Conservation (phyloP, 2,797 vertebrate species). For the Oreochromis grahami region DNA sequence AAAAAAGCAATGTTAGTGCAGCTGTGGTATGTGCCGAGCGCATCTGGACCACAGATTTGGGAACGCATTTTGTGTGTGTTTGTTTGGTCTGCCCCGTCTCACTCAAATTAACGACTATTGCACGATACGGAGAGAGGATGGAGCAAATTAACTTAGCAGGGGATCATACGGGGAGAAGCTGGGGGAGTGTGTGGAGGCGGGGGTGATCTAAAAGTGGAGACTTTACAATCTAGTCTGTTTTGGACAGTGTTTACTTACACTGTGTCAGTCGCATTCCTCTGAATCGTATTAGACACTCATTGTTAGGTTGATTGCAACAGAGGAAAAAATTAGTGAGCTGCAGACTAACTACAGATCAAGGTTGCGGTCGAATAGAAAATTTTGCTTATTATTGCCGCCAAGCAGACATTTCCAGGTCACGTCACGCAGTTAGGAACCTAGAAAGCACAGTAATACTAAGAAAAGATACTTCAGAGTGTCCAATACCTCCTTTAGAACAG, state of each 20-base stretch:
- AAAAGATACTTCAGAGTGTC: not conserved
- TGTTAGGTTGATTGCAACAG: not conserved
- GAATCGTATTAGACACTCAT: not conserved
- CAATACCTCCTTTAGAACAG: not conserved
- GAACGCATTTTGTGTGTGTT: slow-evolving; percentile 51
- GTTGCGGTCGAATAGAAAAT: not conserved
- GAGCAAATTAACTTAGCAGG: slow-evolving; percentile 49
- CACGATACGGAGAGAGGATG: slow-evolving; percentile 57
- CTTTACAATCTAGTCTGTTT: slow-evolving; percentile 29
- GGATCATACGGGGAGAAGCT: slow-evolving; percentile 10
- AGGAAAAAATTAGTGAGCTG: not conserved
- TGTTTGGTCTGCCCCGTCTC: slow-evolving; percentile 62
- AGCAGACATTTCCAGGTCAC: not conserved
- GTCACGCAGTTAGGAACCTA: not conserved
- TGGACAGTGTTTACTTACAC: not conserved
- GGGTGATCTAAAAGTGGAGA: slow-evolving; percentile 18
- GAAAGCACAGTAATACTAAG: not conserved
- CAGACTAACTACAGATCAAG: not conserved
- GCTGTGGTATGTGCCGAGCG: slow-evolving; percentile 60
- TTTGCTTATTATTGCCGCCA: not conserved
- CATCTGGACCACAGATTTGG: slow-evolving; percentile 73
- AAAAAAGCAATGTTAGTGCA: slow-evolving; percentile 64
- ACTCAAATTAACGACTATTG: slow-evolving; percentile 54
- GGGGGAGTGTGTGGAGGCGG: not conserved
- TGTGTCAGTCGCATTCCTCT: not conserved